Base-by-base conservation (phyloP, 2,888 invertebrate genomes). In the Dermolepida albohirtum region DNA sequence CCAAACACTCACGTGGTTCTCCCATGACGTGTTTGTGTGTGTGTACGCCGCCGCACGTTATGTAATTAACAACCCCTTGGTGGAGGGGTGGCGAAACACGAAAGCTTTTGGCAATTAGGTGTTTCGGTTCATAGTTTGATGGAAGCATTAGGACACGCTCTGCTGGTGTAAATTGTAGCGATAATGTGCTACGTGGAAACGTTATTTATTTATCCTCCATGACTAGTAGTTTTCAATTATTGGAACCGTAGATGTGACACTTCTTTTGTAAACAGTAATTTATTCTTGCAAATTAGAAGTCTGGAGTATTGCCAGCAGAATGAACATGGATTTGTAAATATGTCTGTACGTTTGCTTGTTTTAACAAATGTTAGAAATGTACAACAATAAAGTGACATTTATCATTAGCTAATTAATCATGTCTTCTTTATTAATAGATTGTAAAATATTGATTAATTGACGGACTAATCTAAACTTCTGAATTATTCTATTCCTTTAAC, bases 71-170 rank as follows among this genome's bases (percentile, higher is more conserved):
- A 78, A 76, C 77, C 78, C 79, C 79, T 76, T 39, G 44, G 70
- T 69, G 74, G 55, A 70, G 75, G 77, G 78, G 77, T 70, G 74
- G 74, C 72, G 72, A 74, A 78, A 78, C 79, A 78, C 78, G 80
- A 81, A 80, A 81, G 81, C 81, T 81, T 81, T 81, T 78, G 78
- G 81, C 81, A 80, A 81, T 81, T 81, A 80, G 79, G 77, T 75
- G 80, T 80, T 79, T 77, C 78, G 79, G 76, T 77, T 76, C 77
- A 72, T 76, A 74, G 74, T 47, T 76, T 78, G 78, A 79, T 79
- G 76, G 79, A 79, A 77, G 78, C 78, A 80, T 79, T 79, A 79
- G 76, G 74, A 76, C 73, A 74, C 74, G 73, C 71, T 74, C 75
- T 66, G 71, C 75, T 77, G 77, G 77, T 77, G 77, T 77, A 80